Base-by-base conservation (phyloP, 2,888 invertebrate species). In the Polydrusus tereticollis region DNA sequence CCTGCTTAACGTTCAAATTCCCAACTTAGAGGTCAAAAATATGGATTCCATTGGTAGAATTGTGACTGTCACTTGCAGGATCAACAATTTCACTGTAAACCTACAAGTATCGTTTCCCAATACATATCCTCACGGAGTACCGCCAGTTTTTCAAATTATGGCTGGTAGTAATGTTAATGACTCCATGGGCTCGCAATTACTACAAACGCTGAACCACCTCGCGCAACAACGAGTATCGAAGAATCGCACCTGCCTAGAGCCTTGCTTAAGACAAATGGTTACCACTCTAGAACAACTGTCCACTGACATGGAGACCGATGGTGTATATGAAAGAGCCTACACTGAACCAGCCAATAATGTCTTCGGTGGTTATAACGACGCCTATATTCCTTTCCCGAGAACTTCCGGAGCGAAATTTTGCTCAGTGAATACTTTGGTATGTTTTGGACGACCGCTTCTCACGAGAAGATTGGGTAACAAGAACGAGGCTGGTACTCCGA, bases 401-500 rank as follows among this genome's bases (percentile, higher is more conserved):
- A 98, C 97, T 0, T 96, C 96, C 8, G 97, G 97, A 0, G 97
- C 96, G 0, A 92, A 94, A 80, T 98, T 98, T 88, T 96, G 95
- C 85, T 93, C 94, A 23, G 93, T 94, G 20, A 95, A 95, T 80
- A 90, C 91, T 66, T 86, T 98, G 69, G 96, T 73, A 12, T 75
- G 73, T 50, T 75, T 75, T 55, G 75, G 72, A 3, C 89, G 95
- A 60, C 92, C 93, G 0, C 88, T 92, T 65, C 72, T 78, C 26
- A 89, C 90, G 0, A 88, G 93, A 78, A 87, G 93, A 67, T 82
- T 93, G 18, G 92, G 93, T 0, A 85, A 91, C 60, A 91, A 92
- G 57, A 74, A 23, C 14, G 75, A 76, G 7, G 16, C 72, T 23
- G 90, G 91, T 8, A 96, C 96, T 0, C 96, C 96, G 0, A 87